Evolutionary conservation across 2,888 invertebrate species (phyloP).

Genomic region (Xanthorhoe spadicearia): DNA sequence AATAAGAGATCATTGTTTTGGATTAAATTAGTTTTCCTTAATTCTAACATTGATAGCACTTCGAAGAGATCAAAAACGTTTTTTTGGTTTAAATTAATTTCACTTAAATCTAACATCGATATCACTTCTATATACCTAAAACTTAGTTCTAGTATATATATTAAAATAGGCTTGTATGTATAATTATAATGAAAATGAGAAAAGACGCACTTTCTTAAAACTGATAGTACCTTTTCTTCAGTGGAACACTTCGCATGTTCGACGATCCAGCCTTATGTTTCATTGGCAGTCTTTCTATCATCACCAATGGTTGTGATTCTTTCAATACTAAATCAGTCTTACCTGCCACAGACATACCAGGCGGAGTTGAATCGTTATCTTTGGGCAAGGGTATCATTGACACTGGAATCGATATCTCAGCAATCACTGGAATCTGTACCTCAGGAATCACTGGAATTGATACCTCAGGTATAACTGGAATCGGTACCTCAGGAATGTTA

Average conservation of each 20-base stretch:
- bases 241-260: slow-evolving; percentile 14
- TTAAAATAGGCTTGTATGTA: background rate
- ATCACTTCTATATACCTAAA: background rate
- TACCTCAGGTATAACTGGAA: slow-evolving; percentile 18
- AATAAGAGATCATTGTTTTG: no score
- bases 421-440: slow-evolving; percentile 12
- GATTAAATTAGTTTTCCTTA: background rate
- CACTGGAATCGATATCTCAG: slow-evolving; percentile 13
- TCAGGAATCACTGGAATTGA: slow-evolving; percentile 16
- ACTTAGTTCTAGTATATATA: background rate
- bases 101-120: background rate
- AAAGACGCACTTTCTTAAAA: slow-evolving; percentile 1
- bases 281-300: slow-evolving; percentile 14
- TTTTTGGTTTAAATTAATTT: background rate
- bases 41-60: background rate
- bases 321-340: background rate
- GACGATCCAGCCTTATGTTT: slow-evolving; percentile 17
- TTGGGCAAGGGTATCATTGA: slow-evolving; percentile 27
- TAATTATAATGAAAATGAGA: background rate
- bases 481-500: background rate
- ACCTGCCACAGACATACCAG: slow-evolving; percentile 1
- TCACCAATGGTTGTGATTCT: slow-evolving; percentile 4
- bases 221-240: slow-evolving; percentile 26
- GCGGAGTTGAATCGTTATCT: background rate
- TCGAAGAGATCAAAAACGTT: background rate